Base-by-base conservation (phyloP, 2,888 invertebrate genomes). In the Listrodromus nycthemerus region DNA sequence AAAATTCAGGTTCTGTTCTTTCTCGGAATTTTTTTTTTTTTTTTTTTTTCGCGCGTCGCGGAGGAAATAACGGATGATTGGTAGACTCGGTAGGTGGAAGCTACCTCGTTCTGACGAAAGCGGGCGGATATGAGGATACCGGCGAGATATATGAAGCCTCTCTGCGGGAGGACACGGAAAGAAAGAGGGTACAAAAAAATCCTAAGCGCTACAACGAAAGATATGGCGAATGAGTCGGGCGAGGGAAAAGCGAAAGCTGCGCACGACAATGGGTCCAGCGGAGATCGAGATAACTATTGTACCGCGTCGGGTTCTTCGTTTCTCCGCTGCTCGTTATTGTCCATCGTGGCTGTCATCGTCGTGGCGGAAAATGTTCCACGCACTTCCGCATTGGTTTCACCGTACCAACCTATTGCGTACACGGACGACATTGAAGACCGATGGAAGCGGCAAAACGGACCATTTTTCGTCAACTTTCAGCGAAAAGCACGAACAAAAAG, bases 211-310 rank as follows among this genome's bases (percentile, higher is more conserved):
- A 55, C 21, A 55, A 55, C 55, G 71, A 37, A 71, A 71, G 71
- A 71, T 71, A 71, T 71, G 58, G 71, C 71, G 55, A 71, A 48
- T 41, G 73, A 73, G 45, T 27, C 45, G 70, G 33, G 58, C 21
- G 13, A 70, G 63, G 61, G 70, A 79, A 78, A 75, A 65, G 85
- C 86, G 87, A 83, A 86, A 81, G 58, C 27, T 83, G 77, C 37
- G 83, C 79, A 75, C 45, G 61, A 90, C 89, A 91, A 89, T 90
- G 87, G 88, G 82, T 80, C 79, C 80, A 73, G 84, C 85, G 50
- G 66, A 80, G 87, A 89, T 88, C 87, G 88, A 82, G 86, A 89
- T 89, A 86, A 86, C 88, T 86, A 90, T 90, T 90, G 90, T 90
- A 83, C 79, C 83, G 80, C 77, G n/a, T 73, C 48, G 66, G 67